phyloP scores from a whole-genome alignment of 2,888 invertebrate species.

The Lepidochrysops patricia region DNA sequence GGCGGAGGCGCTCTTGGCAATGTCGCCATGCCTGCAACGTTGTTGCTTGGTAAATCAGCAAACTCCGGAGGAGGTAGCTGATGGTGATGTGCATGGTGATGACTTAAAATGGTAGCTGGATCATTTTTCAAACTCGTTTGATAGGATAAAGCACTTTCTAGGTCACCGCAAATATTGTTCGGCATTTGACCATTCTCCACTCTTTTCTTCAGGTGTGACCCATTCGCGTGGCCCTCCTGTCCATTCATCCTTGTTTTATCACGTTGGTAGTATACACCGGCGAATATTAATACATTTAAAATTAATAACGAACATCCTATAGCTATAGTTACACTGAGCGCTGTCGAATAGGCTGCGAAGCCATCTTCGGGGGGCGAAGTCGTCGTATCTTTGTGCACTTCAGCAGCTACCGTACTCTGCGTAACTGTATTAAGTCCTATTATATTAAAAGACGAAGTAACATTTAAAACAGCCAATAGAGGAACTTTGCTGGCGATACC shows the following conservation, averaged over 20 bases:
- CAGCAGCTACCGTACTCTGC: conserved; percentile 43
- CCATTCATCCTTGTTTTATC: conserved; percentile 85
- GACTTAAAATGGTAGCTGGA: conserved; percentile 81
- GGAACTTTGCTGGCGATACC: conserved; percentile 58
- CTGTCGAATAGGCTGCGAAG: conserved; percentile 92
- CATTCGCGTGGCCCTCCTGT: conserved; percentile 69
- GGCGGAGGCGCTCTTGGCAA: conserved; percentile 84
- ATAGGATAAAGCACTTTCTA: conserved; percentile 75
- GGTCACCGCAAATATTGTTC: conserved; percentile 89
- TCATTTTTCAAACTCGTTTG: conserved; percentile 77
- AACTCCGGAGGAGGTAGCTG: conserved; percentile 89
- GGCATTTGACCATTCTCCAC: conserved; percentile 92
- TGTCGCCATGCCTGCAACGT: conserved; percentile 70
- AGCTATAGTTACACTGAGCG: conserved; percentile 93
- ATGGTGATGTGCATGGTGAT: conserved; percentile 85
- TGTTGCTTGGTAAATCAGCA: conserved; percentile 84
- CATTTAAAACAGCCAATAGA: conserved; percentile 52
- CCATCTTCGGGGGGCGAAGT: conserved; percentile 85
- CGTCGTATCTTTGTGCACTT: conserved; percentile 61
- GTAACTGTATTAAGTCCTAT: conserved; percentile 53
- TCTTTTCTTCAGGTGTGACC: conserved; percentile 77
- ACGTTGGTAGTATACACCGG: conserved; percentile 94
- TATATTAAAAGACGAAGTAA: conserved; percentile 56
- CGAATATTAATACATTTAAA: conserved; percentile 93
- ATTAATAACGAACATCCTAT: conserved; percentile 94